phyloP scores from a whole-genome alignment of 2,797 vertebrate species.

The Benthosema pterotum region DNA sequence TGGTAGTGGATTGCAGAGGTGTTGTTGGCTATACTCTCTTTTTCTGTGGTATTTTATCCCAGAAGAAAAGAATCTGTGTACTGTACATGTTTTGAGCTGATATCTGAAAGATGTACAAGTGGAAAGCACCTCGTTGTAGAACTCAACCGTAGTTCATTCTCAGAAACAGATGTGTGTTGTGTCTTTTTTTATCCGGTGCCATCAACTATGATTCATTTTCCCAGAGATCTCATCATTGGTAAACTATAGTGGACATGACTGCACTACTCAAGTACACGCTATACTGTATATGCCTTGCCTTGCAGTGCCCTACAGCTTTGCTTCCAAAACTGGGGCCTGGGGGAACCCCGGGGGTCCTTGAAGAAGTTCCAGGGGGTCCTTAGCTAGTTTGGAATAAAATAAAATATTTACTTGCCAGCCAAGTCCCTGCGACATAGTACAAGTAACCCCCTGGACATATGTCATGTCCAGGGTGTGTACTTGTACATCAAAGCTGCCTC shows the following conservation, averaged over 20 bases:
- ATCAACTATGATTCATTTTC: slow-evolving; percentile 61
- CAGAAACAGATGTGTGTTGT: slow-evolving; percentile 48
- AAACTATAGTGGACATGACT: slow-evolving; percentile 41
- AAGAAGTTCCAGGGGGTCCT: too few species aligned
- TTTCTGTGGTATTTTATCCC: slow-evolving; percentile 40
- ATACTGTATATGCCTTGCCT: too few species aligned
- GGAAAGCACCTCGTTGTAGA: slow-evolving; percentile 44
- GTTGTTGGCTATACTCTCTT: slow-evolving; percentile 59
- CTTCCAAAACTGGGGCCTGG: too few species aligned
- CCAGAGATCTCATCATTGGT: slow-evolving; percentile 48
- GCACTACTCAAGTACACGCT: slow-evolving; percentile 13
- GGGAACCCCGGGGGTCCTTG: too few species aligned
- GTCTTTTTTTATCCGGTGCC: slow-evolving; percentile 52
- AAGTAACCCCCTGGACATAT: too few species aligned
- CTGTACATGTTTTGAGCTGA: slow-evolving; percentile 35
- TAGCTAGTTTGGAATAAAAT: too few species aligned
- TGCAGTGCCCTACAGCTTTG: too few species aligned
- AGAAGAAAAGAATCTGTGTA: slow-evolving; percentile 49
- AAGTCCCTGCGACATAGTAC: too few species aligned
- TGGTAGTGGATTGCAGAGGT: slow-evolving; percentile 73
- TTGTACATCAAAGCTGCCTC: too few species aligned
- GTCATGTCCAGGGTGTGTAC: too few species aligned
- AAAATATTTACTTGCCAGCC: too few species aligned
- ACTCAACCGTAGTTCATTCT: slow-evolving; percentile 56
- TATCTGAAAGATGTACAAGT: slow-evolving; percentile 30